Evolutionary conservation across 1,140 invertebrate species (phyloP), one percentile per base, ranked within the genome.

Genomic region (Drosophila leontia): DNA sequence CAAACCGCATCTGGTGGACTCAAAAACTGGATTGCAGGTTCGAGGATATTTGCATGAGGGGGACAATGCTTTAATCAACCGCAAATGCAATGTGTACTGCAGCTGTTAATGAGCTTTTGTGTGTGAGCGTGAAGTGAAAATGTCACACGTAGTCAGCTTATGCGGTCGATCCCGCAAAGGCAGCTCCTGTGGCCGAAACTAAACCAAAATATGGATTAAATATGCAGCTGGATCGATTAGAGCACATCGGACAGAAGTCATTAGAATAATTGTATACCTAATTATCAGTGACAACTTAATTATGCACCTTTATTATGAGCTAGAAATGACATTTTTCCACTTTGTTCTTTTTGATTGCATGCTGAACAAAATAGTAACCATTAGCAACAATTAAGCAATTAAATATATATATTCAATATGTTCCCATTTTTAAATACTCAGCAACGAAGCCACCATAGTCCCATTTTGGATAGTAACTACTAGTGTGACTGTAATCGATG

Each of bases 91-190:
- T 69, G 48, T 68, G 51, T 32, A 47, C 26, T 44, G 42, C 74
- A 64, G 50, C 23, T 62, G 50, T 69, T 82, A 75, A 82, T 82
- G 82, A 75, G 62, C 69, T 45, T 53, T 61, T 58, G 17, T 61
- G 29, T 58, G 34, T 3, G n/a, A 32, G 17, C 8, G 23, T 15
- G 12, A 13, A 29, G 42, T 9, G 15, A 11, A 42, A 65, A 58
- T 58, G 51, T 70, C 44, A 58, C 69, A 70, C 42, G 51, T n/a
- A 48, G 68, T 58, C 42, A 29, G 42, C 56, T 70, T 71, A 50
- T 71, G 44, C 29, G 53, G 69, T 51, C 13, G 26, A 11, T 32
- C 26, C 11, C n/a, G 32, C 57, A 39, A 26, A 11, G 59, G 32
- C 32, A 67, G 65, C 23, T 71, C 26, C 15, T 70, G 65, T 11